Conservation (phyloP, 2,888 invertebrate species). For the Yponomeuta cagnagella region DNA sequence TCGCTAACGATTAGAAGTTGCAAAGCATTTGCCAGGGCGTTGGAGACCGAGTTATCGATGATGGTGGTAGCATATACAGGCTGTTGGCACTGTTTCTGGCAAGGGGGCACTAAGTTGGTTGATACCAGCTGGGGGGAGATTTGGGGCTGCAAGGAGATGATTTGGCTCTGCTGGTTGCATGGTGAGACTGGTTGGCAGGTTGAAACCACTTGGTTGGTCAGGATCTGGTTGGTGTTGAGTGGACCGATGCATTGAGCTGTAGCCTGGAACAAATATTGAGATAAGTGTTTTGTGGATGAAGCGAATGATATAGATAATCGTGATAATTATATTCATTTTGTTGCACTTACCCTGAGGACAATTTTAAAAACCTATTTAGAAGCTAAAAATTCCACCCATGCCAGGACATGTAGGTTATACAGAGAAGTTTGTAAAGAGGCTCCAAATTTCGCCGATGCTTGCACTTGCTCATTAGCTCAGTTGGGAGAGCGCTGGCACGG, state of each 20-base stretch:
- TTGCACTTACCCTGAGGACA: no score
- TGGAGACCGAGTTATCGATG: constrained; percentile 47
- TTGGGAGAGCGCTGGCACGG: no score
- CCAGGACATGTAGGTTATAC: no score
- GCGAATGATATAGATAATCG: no score
- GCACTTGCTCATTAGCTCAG: no score
- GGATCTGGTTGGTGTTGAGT: neutral
- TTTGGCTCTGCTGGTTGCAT: neutral
- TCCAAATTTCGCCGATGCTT: no score
- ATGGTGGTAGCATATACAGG: constrained; percentile 35
- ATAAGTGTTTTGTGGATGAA: neutral
- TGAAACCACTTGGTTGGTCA: neutral
- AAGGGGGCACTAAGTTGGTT: neutral
- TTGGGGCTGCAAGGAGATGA: neutral
- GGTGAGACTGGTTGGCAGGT: neutral
- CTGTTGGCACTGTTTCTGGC: constrained; percentile 19
- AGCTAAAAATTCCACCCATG: no score
- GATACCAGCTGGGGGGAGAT: neutral
- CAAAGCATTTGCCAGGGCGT: constrained; percentile 47
- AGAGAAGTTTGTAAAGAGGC: no score
- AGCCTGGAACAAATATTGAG: neutral
- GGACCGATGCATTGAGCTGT: neutral
- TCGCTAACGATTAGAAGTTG: constrained; percentile 52
- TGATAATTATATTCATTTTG: no score
- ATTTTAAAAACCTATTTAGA: no score